Evolutionary conservation across 2,113 vertebrate species (phyloP), one percentile per base, ranked within the genome.

Genomic region (Rhadina sibilatrix): DNA sequence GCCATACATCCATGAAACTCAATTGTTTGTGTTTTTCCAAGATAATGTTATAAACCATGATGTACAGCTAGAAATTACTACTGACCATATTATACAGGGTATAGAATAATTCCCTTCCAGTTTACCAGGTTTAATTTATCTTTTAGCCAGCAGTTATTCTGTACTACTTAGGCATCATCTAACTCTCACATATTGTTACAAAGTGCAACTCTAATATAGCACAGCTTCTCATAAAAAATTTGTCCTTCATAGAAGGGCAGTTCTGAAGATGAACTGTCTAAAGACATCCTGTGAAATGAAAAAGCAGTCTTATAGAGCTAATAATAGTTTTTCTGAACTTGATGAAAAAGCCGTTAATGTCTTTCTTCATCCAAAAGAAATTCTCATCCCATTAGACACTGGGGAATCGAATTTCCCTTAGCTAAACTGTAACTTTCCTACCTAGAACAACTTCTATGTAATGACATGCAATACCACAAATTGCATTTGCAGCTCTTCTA

Each of bases 391-490:
- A 68, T 77, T 76, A 70, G 49, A 47, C 72, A 46, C 61, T 16
- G 23, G 21, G 38, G 49, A 91, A 83, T 91, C 72, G 76, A 52
- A 86, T 94, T 96, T 94, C 91, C 65, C 17, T 77, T 44, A 53
- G 69, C 12, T 64, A 44, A 63, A 31, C 42, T 31, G 44, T 23
- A 8, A 44, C 60, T 90, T 93, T 87, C 35, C 47, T 68, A 78
- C n/a, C 35, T 86, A 83, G 79, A 83, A 69, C 3, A 28, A 47
- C 50, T 86, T 49, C 21, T 64, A 23, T 71, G 74, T 74, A 78
- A 89, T 79, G 25, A 69, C 60, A 60, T 54, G 33, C 31, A 42
- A 49, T 37, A 74, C 52, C 44, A 92, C 20, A 38, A 82, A 69
- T 16, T 79, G 23, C 63, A 50, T 79, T 94, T 94, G 19, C 33